These are phyloP conservation scores for Leuciscus idus DNA, from an alignment of 2,113 vertebrate species.

Conservation along the genomic window DNA sequence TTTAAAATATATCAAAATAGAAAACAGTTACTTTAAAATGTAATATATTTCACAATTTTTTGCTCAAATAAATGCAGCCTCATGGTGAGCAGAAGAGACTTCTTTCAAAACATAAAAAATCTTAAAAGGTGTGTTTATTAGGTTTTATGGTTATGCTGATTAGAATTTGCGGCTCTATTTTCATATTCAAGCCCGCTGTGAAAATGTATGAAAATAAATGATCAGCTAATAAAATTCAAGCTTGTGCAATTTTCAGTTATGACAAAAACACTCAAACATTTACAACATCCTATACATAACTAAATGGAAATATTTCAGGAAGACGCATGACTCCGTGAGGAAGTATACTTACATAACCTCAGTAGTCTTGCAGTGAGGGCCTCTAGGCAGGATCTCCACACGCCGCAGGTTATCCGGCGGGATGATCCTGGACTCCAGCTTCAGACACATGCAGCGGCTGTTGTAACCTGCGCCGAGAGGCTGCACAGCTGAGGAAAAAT, in stretches of 20 bases:
- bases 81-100: background rate
- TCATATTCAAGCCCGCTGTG: background rate
- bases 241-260: background rate
- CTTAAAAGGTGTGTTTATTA: too few species aligned
- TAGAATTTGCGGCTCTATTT: background rate
- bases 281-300: too few species aligned
- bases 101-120: background rate
- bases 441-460: constrained; percentile 70
- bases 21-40: too few species aligned
- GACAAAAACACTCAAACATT: too few species aligned
- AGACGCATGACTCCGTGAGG: background rate
- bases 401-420: constrained; percentile 69
- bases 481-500: constrained; percentile 65
- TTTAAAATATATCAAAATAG: too few species aligned
- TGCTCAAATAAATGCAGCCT: background rate
- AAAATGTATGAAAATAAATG: background rate
- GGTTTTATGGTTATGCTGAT: background rate
- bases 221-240: background rate
- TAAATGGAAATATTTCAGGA: background rate
- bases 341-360: constrained; percentile 75
- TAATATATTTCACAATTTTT: background rate
- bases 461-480: constrained; percentile 70
- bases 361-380: constrained; percentile 67
- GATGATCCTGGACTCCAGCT: constrained; percentile 75
- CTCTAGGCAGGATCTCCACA: constrained; percentile 70